Conservation (phyloP, 2,888 invertebrate species). For the Erpobdella octoculata region DNA sequence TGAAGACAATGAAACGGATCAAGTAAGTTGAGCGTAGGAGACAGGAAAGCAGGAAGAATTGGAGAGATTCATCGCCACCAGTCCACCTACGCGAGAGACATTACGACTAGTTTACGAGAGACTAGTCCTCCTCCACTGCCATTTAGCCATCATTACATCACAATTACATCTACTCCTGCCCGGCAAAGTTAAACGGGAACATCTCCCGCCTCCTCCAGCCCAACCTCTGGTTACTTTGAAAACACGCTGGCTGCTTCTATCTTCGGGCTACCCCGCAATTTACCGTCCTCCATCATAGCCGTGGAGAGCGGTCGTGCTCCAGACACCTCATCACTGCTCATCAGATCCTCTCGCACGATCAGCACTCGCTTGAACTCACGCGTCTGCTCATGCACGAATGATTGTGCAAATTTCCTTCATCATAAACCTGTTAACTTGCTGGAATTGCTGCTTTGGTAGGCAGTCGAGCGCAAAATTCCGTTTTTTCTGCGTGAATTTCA, state of each 20-base stretch:
- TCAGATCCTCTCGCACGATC: background rate
- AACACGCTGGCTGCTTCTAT: no score
- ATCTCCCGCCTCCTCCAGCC: background rate
- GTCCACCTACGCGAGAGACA: background rate
- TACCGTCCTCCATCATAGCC: no score
- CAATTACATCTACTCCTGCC: background rate
- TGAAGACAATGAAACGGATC: no score
- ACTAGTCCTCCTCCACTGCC: background rate
- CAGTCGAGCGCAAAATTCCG: background rate
- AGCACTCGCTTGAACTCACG: background rate
- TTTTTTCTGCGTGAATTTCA: no score
- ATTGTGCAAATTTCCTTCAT: background rate
- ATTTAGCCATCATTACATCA: background rate
- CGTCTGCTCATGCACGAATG: background rate
- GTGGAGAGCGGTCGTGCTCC: no score
- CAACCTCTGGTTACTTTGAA: no score
- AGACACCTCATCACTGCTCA: background rate
- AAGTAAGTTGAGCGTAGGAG: background rate
- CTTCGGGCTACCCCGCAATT: no score
- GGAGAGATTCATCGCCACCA: background rate
- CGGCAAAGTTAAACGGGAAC: slow-evolving; percentile 2
- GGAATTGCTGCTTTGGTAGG: background rate
- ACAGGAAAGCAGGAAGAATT: background rate
- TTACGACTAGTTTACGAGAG: background rate
- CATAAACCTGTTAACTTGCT: background rate